phyloP scores from a whole-genome alignment of 2,797 vertebrate genomes.

The Psittacula derbiana region DNA sequence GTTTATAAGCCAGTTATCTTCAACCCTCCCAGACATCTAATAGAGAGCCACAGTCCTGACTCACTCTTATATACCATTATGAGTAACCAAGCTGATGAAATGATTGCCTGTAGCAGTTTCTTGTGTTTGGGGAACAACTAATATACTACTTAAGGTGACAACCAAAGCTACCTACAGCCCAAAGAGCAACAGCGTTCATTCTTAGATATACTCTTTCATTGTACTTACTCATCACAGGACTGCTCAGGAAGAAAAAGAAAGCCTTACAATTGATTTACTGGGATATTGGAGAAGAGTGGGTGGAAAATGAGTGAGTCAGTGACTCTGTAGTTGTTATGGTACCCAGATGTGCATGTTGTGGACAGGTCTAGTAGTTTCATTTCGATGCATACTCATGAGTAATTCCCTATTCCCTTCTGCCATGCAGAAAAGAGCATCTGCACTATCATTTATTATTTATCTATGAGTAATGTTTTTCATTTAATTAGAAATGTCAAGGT shows the following conservation, averaged over 20 bases:
- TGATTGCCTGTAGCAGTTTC: neutral
- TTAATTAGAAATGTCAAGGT: slow-evolving; percentile 71
- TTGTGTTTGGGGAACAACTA: neutral
- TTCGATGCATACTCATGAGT: slow-evolving; percentile 4
- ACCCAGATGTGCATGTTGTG: slow-evolving; percentile 1
- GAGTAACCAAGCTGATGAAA: neutral
- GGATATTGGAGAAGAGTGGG: neutral
- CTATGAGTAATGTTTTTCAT: slow-evolving; percentile 67
- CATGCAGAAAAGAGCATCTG: slow-evolving; percentile 61
- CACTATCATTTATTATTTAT: slow-evolving; percentile 74
- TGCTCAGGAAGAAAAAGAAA: neutral
- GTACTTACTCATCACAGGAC: neutral
- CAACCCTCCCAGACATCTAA: neutral
- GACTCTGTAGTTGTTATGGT: neutral
- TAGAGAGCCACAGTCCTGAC: neutral
- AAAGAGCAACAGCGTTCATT: neutral
- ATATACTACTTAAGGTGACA: neutral
- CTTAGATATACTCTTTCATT: neutral
- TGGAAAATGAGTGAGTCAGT: slow-evolving; percentile 14
- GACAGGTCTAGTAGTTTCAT: slow-evolving; percentile 13
- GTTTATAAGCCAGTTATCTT: slow-evolving; percentile 35
- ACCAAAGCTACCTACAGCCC: neutral
- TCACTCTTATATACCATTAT: neutral
- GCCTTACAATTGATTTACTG: neutral
- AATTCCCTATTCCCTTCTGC: slow-evolving; percentile 29